Conservation (phyloP, 2,888 invertebrate genomes). For the Dermolepida albohirtum region DNA sequence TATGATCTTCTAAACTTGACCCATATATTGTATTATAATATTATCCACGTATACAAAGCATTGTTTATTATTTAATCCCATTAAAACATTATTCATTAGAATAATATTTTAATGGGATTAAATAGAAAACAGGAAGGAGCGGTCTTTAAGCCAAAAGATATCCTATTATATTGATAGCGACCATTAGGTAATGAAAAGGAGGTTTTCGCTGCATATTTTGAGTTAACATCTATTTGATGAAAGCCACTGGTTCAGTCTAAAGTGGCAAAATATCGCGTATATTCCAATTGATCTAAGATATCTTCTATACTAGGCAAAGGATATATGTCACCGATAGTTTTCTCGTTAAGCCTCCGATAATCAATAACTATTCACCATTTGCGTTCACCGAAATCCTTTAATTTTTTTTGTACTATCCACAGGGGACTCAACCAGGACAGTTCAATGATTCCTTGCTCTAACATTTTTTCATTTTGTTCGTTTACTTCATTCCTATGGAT, state of each 20-base stretch:
- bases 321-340: conserved; percentile 56
- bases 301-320: conserved; percentile 44
- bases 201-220: conserved; percentile 46
- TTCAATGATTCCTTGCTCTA: conserved; percentile 49
- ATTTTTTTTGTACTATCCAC: conserved; percentile 57
- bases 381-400: conserved; percentile 51
- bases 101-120: too few species aligned
- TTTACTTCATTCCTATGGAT: too few species aligned
- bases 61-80: not conserved
- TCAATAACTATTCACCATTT: conserved; percentile 60
- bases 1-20: not conserved
- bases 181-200: conserved; percentile 49
- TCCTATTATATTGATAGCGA: conserved; percentile 50
- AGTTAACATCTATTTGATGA: conserved; percentile 58
- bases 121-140: conserved; percentile 36
- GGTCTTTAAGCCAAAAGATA: conserved; percentile 54
- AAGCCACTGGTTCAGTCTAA: conserved; percentile 58
- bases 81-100: not conserved
- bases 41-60: not conserved
- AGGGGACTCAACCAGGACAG: conserved; percentile 51
- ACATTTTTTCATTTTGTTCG: too few species aligned
- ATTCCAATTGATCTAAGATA: conserved; percentile 59
- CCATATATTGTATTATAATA: not conserved
- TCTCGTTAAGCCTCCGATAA: conserved; percentile 58
- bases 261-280: conserved; percentile 58